Evolutionary conservation across 2,888 invertebrate species (phyloP).

Genomic region (Sceliomorpha sp.): DNA sequence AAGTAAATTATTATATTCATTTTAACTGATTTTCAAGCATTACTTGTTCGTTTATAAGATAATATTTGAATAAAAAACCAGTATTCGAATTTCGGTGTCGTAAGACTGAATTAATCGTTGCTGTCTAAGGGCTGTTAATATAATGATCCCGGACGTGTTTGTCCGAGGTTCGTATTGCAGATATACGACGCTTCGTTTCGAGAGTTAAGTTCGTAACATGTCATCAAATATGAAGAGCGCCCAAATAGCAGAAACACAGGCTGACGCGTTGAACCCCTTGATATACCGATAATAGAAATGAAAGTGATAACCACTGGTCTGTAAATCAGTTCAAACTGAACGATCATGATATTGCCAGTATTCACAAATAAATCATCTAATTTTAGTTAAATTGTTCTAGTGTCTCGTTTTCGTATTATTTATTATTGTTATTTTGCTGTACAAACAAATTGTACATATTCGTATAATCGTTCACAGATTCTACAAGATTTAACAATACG

Average conservation of each 20-base stretch:
- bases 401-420: no score
- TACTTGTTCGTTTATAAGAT: no score
- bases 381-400: no score
- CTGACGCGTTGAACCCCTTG: constrained; percentile 21
- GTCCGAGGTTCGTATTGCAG: constrained; percentile 13
- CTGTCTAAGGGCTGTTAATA: constrained; percentile 19
- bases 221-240: constrained; percentile 35
- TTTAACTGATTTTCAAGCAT: no score
- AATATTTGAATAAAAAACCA: no score
- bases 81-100: constrained; percentile 8
- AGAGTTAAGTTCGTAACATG: constrained; percentile 30
- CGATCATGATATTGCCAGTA: no score
- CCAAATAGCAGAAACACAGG: constrained; percentile 12
- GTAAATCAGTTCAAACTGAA: constrained; percentile 23
- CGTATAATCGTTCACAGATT: no score
- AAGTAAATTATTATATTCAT: no score
- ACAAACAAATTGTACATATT: no score
- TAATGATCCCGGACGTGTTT: constrained; percentile 25
- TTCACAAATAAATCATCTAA: no score
- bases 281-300: constrained; percentile 39
- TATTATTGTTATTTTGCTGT: no score
- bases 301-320: constrained; percentile 25
- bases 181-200: constrained; percentile 14
- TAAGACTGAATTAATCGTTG: constrained; percentile 15
- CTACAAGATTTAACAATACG: no score